A percentile compares a stretch with the other conserved stretches of the same genome.
Conservation (phyloP, 2,888 invertebrate species). For the Zele albiditarsus region DNA sequence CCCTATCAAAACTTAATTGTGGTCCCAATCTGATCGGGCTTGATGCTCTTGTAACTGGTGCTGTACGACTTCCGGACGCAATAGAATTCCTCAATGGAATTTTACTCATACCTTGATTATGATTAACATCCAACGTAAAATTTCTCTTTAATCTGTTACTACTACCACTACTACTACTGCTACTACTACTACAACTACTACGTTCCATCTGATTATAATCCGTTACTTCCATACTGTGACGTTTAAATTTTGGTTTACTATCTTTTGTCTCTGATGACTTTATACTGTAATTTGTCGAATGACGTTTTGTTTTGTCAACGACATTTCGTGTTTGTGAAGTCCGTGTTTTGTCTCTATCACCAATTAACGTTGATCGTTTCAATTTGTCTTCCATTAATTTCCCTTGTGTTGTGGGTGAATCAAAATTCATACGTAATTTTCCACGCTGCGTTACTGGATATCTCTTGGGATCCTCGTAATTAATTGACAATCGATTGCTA, state of each 20-base stretch:
- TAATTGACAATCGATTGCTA: slow-evolving; percentile 55
- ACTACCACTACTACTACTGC: background rate
- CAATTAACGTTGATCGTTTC: slow-evolving; percentile 58
- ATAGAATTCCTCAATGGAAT: slow-evolving; percentile 65
- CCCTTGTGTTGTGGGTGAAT: slow-evolving; percentile 24
- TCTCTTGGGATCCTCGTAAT: slow-evolving; percentile 60
- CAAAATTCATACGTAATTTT: slow-evolving; percentile 55
- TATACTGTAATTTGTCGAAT: slow-evolving; percentile 62
- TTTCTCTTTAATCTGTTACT: slow-evolving; percentile 51
- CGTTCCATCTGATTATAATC: slow-evolving; percentile 58
- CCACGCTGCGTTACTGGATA: slow-evolving; percentile 51
- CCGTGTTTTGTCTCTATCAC: slow-evolving; percentile 60
- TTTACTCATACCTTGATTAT: slow-evolving; percentile 69
- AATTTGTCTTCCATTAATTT: slow-evolving; percentile 56
- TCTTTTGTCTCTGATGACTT: slow-evolving; percentile 61
- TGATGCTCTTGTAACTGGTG: slow-evolving; percentile 68
- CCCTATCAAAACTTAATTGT: slow-evolving; percentile 57
- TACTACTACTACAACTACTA: background rate
- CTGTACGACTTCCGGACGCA: slow-evolving; percentile 67
- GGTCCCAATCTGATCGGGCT: slow-evolving; percentile 64
- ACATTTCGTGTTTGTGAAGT: slow-evolving; percentile 54
- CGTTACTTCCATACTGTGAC: slow-evolving; percentile 66
- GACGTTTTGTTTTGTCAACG: slow-evolving; percentile 63
- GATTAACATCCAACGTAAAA: slow-evolving; percentile 66
- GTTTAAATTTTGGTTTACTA: slow-evolving; percentile 60